Evolutionary conservation across 1,140 invertebrate species (phyloP), one percentile per base, ranked within the genome.

Genomic region (Magallana gigas): DNA sequence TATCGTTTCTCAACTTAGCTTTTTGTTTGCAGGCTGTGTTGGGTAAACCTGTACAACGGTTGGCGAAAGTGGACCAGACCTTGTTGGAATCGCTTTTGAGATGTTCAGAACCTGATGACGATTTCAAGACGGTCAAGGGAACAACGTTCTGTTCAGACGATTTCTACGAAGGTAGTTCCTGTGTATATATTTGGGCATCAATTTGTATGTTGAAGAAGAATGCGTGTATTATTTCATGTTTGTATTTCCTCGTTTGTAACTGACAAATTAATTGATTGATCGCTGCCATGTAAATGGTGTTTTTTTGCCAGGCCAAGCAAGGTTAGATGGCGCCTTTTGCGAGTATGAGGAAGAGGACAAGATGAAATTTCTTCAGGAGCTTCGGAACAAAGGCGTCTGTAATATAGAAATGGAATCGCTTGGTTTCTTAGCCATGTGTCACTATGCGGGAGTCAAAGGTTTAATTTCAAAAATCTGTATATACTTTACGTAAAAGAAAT

Each of bases 401-500:
- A 99, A 99, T 94, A 99, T 99, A 91, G 99, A 99, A 95, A 99
- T 99, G 99, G 99, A 99, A 95, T 97, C 97, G 1, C 96, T 97
- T 0, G 97, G 97, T 48, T 99, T 99, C 94, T 97, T 98, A 0
- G 98, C 98, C 0, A 96, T 99, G 29, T 99, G 98, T 12, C 97
- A 98, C 93, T 97, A 98, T 93, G 98, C 98, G n/a, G 98, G 98
- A 12, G 97, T 99, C 86, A 97, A 97, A 92, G 95, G 95, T 95
- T 4, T 90, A 71, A 62, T 11, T 58, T 8, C 0, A 64, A 64
- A 18, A 18, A 64, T 64, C 62, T 64, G 2, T 64, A 12, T 48
- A n/a, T 12, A 59, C 7, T n/a, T 7, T 57, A 7, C 23, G 23
- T 23, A 23, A 23, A 23, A 23, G 23, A 0, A 23, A 23, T 23